Evolutionary conservation across 2,797 vertebrate species (phyloP), one percentile per base, ranked within the genome.

Genomic region (Adelosebastes latens): DNA sequence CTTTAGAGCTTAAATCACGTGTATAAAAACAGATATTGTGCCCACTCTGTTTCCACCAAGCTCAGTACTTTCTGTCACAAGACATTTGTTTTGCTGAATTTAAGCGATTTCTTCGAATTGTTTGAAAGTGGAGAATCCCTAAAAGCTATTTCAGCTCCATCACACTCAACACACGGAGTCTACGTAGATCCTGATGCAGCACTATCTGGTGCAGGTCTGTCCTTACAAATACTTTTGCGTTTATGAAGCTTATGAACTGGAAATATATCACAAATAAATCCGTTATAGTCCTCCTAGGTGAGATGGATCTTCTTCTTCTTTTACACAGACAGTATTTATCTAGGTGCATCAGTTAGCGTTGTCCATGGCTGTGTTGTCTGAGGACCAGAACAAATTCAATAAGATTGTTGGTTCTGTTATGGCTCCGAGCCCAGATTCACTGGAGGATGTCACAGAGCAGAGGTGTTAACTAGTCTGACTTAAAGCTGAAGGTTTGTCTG

Each of bases 181-280:
- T 55, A 68, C 77, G 61, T 34, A 39, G 67, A 75, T 77, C 60
- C 58, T 71, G 60, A 56, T 78, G 71, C 75, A 84, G 78, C 66
- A 53, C 42, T 66, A 34, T 81, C 65, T 46, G 52, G 36, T 64
- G 27, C 36, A 52, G 53, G 4, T 82, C 39, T 25, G 31, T 72
- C 75, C 61, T 32, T 27, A 60, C 32, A 65, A 66, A 81, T 32
- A 34, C 24, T 14, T 31, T 7, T 22, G 16, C 18, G 80, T 85
- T 76, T 49, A 49, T 20, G 46, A 49, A 4, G 46, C 46, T 49
- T 49, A 20, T 49, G 46, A 49, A 49, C 46, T 49, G 46, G 46
- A 49, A 49, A 49, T 18, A 49, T 49, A 49, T 49, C 18, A 49
- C 46, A 9, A 49, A 49, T 49, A 49, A 49, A 49, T 49, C 16